Evolutionary conservation across 92 coral and sea anemone genomes (phyloP).

Genomic region (Parazoanthus swiftii): DNA sequence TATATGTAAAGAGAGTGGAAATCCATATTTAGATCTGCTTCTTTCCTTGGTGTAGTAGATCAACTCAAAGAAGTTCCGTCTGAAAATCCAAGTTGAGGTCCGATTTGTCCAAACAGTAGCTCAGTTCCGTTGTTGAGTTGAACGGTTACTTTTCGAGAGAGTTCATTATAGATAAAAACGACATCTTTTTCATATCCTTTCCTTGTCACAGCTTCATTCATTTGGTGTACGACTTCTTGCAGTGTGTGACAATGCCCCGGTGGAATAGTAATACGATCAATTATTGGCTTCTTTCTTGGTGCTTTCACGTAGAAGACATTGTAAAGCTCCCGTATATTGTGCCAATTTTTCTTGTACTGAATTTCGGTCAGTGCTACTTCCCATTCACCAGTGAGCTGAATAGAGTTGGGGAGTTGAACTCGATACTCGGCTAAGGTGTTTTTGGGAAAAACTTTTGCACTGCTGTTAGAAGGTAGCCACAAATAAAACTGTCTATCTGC

Average conservation of each 20-base stretch:
- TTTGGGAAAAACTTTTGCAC: conserved; percentile 42
- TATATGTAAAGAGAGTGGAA: conserved; percentile 47
- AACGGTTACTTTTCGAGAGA: conserved; percentile 39
- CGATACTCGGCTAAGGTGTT: conserved; percentile 55
- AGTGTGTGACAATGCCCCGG: conserved; percentile 57
- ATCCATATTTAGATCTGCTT: conserved; percentile 39
- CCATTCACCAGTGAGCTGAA: too few species aligned
- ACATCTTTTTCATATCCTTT: conserved; percentile 20
- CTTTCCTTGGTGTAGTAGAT: conserved; percentile 39
- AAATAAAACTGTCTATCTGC: conserved; percentile 58
- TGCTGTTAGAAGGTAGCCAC: conserved; percentile 44
- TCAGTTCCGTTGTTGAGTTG: conserved; percentile 1
- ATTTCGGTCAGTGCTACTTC: too few species aligned
- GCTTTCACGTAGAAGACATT: too few species aligned
- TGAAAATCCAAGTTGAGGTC: conserved; percentile 30
- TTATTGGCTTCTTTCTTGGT: too few species aligned
- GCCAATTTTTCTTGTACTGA: too few species aligned
- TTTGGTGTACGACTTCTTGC: conserved; percentile 11
- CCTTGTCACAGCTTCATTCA: conserved; percentile 37
- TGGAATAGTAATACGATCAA: not conserved
- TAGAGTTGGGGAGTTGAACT: conserved; percentile 34
- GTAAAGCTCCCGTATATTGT: too few species aligned
- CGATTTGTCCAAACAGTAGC: conserved; percentile 21
- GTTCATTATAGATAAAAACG: conserved; percentile 32
- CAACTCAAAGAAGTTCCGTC: not conserved